phyloP scores from a whole-genome alignment of 2,797 vertebrate species.

The Allobates femoralis region DNA sequence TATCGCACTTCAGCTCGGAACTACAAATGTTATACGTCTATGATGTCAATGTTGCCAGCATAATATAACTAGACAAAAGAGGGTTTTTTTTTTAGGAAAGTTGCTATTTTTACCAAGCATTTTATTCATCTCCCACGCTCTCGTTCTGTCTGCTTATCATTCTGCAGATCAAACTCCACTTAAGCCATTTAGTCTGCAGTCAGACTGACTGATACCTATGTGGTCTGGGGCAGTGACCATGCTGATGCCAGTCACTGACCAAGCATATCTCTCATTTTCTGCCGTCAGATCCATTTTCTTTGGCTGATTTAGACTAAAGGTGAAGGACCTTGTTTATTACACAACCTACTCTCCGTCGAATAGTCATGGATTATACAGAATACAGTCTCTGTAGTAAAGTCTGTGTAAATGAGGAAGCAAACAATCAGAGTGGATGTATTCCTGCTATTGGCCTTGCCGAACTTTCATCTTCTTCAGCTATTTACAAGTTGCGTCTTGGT shows the following conservation, averaged over 20 bases:
- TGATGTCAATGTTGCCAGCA: not conserved
- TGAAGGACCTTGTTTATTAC: conserved; percentile 39
- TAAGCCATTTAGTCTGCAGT: conserved; percentile 46
- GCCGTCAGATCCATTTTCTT: conserved; percentile 47
- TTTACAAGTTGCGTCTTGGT: conserved; percentile 2
- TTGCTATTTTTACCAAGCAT: conserved; percentile 27
- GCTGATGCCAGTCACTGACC: conserved; percentile 52
- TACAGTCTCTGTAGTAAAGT: conserved; percentile 38
- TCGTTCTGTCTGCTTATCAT: conserved; percentile 31
- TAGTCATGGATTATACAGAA: conserved; percentile 39
- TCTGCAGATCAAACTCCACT: conserved; percentile 46
- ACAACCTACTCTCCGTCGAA: conserved; percentile 22
- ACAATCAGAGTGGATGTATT: conserved; percentile 29
- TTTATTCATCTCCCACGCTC: conserved; percentile 6
- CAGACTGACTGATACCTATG: conserved; percentile 58
- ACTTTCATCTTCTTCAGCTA: conserved; percentile 25
- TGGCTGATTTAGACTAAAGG: conserved; percentile 54
- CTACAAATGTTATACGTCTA: not conserved
- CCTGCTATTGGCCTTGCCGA: not conserved
- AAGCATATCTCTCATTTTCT: conserved; percentile 49
- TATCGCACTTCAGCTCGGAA: not conserved
- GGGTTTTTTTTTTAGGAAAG: not conserved
- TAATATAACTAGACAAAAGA: not conserved
- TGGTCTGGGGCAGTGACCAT: conserved; percentile 46
- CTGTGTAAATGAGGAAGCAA: conserved; percentile 26